A percentile compares a stretch with the other conserved stretches of the same genome.
Conservation (phyloP, 92 coral and sea anemone species). For the Heliopora coerulea region DNA sequence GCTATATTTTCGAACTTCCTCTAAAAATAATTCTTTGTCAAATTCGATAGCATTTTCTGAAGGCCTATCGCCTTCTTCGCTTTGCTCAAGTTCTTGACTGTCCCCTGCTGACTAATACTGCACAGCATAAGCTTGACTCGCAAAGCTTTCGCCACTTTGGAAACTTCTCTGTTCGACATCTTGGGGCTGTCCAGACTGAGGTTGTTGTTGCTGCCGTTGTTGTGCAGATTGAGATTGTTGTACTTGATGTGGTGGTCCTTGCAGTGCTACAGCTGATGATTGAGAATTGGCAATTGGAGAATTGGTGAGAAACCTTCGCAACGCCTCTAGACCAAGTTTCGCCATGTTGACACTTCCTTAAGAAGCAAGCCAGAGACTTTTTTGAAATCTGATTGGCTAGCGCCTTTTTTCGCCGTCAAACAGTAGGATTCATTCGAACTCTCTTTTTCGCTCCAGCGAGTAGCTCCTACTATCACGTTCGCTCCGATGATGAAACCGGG, state of each 20-base stretch:
- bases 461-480: no score
- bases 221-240: no score
- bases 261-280: no score
- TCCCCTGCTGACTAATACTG: no score
- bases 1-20: slow-evolving; percentile 40
- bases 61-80: background rate
- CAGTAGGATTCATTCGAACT: slow-evolving; percentile 7
- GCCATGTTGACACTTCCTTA: background rate
- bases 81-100: no score
- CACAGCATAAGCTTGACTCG: no score
- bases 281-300: background rate
- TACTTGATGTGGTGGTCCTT: background rate
- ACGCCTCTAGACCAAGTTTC: background rate
- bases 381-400: background rate
- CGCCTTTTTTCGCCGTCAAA: no score
- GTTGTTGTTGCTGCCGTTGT: no score
- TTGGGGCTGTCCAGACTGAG: no score
- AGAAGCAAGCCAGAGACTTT: background rate
- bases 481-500: no score
- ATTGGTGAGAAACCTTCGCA: background rate
- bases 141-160: no score
- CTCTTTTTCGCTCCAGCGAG: slow-evolving; percentile 12
- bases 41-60: background rate
- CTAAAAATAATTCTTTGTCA: slow-evolving; percentile 13
- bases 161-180: no score